phyloP scores from a whole-genome alignment of 1,140 invertebrate species.

The Panagrolaimus sp. region DNA sequence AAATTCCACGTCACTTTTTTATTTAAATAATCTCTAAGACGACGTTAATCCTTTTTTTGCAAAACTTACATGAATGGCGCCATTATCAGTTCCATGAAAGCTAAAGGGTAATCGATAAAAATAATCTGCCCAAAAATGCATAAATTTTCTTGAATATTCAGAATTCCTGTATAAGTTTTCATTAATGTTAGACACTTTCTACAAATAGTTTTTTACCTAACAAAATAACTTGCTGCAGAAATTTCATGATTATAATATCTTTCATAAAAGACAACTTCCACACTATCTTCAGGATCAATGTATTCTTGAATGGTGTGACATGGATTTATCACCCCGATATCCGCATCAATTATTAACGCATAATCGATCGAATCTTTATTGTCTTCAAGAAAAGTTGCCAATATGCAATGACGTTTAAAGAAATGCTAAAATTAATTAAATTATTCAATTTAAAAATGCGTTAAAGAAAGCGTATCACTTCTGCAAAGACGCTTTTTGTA shows the following conservation, averaged over 20 bases:
- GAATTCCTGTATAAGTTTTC: not conserved
- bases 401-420: not conserved
- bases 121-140: constrained; percentile 10
- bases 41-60: too few species aligned
- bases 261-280: constrained; percentile 9
- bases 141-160: not conserved
- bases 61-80: constrained; percentile 6
- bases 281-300: not conserved
- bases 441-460: too few species aligned
- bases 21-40: not conserved
- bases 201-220: not conserved
- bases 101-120: constrained; percentile 9
- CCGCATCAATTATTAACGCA: not conserved
- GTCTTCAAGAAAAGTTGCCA: not conserved
- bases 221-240: constrained; percentile 5
- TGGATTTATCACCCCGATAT: constrained; percentile 9
- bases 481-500: too few species aligned
- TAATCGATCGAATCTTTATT: constrained; percentile 4
- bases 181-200: not conserved
- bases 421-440: constrained; percentile 3
- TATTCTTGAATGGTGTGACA: constrained; percentile 3
- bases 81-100: constrained; percentile 16
- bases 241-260: constrained; percentile 17
- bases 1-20: too few species aligned
- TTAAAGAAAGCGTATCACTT: too few species aligned